Evolutionary conservation across 2,888 invertebrate genomes (phyloP).

Genomic region (Lepeophtheirus nordmannii): DNA sequence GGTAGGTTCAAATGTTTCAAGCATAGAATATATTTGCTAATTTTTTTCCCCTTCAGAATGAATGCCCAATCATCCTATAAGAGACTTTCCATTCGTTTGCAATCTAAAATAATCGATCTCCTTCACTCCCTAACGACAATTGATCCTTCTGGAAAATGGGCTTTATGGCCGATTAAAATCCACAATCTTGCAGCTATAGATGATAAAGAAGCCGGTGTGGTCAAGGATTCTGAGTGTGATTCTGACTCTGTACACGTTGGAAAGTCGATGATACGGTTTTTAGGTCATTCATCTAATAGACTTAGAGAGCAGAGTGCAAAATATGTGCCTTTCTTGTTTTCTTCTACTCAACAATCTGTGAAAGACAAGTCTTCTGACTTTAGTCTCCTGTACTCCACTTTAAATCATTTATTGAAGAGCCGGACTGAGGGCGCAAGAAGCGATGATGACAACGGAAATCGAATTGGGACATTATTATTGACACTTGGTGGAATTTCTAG

Average conservation of each 20-base stretch:
- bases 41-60: constrained; percentile 2
- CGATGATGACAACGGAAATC: not conserved
- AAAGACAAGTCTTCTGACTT: not conserved
- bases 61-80: not conserved
- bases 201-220: not conserved
- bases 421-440: not conserved
- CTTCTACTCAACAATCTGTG: not conserved
- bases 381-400: not conserved
- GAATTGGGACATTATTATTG: not conserved
- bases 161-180: not conserved
- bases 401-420: not conserved
- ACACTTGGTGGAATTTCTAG: not conserved
- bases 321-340: not conserved
- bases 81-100: not conserved
- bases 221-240: not conserved
- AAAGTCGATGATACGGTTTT: not conserved
- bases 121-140: not conserved
- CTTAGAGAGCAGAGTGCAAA: not conserved
- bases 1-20: not conserved
- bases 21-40: too few relatives aligned
- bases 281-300: constrained; percentile 2
- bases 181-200: not conserved
- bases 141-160: not conserved
- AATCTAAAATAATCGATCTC: not conserved
- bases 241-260: not conserved